phyloP scores from a whole-genome alignment of 2,113 vertebrate genomes.

The Engraulis encrasicolus region DNA sequence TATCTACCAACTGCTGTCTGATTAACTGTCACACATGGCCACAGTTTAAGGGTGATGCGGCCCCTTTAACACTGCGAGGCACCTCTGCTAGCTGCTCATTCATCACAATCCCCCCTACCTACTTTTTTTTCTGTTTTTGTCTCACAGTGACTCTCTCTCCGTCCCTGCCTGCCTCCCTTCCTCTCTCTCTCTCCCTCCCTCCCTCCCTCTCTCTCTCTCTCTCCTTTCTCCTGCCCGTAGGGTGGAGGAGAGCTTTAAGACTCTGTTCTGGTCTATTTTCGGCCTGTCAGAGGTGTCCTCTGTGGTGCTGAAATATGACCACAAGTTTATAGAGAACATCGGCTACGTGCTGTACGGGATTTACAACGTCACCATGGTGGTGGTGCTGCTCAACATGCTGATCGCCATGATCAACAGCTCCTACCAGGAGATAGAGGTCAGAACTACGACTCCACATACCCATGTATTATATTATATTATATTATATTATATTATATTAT shows the following conservation, averaged over 20 bases:
- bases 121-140: background rate
- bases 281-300: constrained; percentile 90
- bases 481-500: too few species aligned
- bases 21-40: background rate
- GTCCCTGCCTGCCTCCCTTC: background rate
- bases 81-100: background rate
- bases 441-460: too few species aligned
- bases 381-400: constrained; percentile 90
- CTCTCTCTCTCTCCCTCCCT: constrained; percentile 9
- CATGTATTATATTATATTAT: background rate
- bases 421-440: constrained; percentile 91
- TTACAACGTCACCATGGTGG: constrained; percentile 91
- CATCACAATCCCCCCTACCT: background rate
- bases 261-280: constrained; percentile 92
- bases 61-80: background rate
- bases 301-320: constrained; percentile 89
- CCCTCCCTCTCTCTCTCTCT: constrained; percentile 28
- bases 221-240: constrained; percentile 59
- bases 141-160: constrained; percentile 5
- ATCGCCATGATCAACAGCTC: constrained; percentile 94
- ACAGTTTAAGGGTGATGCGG: background rate
- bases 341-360: constrained; percentile 90
- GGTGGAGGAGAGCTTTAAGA: constrained; percentile 93
- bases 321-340: constrained; percentile 92
- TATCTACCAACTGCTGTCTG: background rate